Evolutionary conservation across 2,888 invertebrate genomes (phyloP).

Genomic region (Thymelicus lineola): DNA sequence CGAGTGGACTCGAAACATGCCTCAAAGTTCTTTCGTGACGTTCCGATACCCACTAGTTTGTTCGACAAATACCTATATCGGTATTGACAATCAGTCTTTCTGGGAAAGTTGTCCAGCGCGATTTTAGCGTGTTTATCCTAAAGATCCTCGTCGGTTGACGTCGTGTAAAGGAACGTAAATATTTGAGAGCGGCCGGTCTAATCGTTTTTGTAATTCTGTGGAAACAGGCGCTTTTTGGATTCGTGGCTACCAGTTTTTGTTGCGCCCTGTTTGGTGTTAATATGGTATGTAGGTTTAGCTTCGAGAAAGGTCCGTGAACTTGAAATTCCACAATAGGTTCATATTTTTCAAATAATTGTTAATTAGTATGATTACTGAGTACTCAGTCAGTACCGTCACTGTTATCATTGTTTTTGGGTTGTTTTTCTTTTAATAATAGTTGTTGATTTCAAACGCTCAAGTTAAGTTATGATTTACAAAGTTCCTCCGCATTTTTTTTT

Average conservation of each 20-base stretch:
- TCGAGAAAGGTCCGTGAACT: conserved; percentile 1
- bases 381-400: too few relatives aligned
- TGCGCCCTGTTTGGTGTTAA: conserved; percentile 38
- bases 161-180: conserved; percentile 59
- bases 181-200: conserved; percentile 63
- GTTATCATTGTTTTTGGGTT: too few relatives aligned
- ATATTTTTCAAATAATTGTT: too few relatives aligned
- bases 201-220: conserved; percentile 70
- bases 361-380: too few relatives aligned
- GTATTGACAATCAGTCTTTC: conserved; percentile 73
- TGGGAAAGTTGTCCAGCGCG: conserved; percentile 57
- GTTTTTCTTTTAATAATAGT: too few relatives aligned
- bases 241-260: conserved; percentile 54
- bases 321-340: background rate
- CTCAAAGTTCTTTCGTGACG: conserved; percentile 31
- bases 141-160: conserved; percentile 52
- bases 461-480: too few relatives aligned
- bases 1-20: conserved; percentile 35
- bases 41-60: conserved; percentile 33
- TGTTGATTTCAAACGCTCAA: too few relatives aligned
- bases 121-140: conserved; percentile 68
- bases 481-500: too few relatives aligned
- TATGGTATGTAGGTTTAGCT: conserved; percentile 15
- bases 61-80: conserved; percentile 45
- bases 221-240: conserved; percentile 51